Conservation (phyloP, 2,797 vertebrate genomes). For the Borostomias antarcticus region DNA sequence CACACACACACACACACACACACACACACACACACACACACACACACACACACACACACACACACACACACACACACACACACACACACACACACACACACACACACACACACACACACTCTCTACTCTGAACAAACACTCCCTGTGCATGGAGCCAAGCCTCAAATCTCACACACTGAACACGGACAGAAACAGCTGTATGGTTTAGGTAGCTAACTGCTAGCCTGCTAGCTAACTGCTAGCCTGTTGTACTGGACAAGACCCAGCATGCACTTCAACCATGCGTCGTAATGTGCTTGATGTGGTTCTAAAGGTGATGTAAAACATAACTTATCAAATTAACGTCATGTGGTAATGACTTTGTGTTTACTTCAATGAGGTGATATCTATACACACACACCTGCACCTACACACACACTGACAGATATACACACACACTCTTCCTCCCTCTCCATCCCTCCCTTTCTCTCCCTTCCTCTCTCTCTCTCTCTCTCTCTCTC, state of each 20-base stretch:
- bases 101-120: constrained; percentile 50
- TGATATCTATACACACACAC: too few species aligned
- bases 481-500: background rate
- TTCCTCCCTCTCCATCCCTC: too few species aligned
- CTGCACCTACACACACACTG: too few species aligned
- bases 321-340: too few species aligned
- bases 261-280: too few species aligned
- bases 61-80: constrained; percentile 42
- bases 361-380: too few species aligned
- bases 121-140: constrained; percentile 64
- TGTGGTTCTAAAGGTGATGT: too few species aligned
- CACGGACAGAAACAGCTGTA: constrained; percentile 19
- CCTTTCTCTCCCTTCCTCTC: background rate
- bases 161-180: constrained; percentile 25
- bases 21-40: constrained; percentile 14
- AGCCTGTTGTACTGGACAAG: too few species aligned
- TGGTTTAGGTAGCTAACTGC: too few species aligned
- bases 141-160: constrained; percentile 56
- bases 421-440: constrained; percentile 12
- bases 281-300: too few species aligned
- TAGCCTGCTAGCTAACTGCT: too few species aligned
- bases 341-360: too few species aligned
- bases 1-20: background rate
- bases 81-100: constrained; percentile 51
- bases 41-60: constrained; percentile 11